Evolutionary conservation across 2,888 invertebrate species (phyloP).

Genomic region (Leptura quadrifasciata): DNA sequence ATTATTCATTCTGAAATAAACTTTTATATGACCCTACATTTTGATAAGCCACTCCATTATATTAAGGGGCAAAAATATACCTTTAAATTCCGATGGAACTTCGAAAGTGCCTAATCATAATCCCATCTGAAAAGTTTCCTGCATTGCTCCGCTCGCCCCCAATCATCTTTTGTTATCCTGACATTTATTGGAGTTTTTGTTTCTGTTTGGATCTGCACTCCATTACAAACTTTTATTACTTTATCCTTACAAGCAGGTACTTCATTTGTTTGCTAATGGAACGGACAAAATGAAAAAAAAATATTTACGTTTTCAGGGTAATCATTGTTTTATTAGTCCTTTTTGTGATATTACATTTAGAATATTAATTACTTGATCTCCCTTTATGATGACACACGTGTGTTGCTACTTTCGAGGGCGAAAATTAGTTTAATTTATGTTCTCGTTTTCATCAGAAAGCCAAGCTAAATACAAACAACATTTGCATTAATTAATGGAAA

Average conservation of each 20-base stretch:
- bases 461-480: too few species aligned
- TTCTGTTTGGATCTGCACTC: background rate
- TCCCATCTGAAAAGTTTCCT: conserved; percentile 3
- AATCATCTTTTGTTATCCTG: conserved; percentile 7
- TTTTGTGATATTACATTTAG: background rate
- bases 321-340: background rate
- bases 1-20: background rate
- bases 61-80: background rate
- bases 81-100: background rate
- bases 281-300: conserved; percentile 1
- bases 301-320: background rate
- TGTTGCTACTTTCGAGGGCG: background rate
- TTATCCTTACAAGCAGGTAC: conserved; percentile 7
- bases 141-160: background rate
- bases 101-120: conserved; percentile 7
- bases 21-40: background rate
- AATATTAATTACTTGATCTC: background rate
- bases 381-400: background rate
- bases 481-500: too few species aligned
- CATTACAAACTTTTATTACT: conserved; percentile 7
- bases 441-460: background rate
- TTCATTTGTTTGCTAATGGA: conserved; percentile 4
- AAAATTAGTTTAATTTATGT: background rate
- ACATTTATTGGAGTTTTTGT: conserved; percentile 2
- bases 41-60: background rate